Evolutionary conservation across 2,113 vertebrate species (phyloP), one percentile per base, ranked within the genome.

Genomic region (Parus major): DNA sequence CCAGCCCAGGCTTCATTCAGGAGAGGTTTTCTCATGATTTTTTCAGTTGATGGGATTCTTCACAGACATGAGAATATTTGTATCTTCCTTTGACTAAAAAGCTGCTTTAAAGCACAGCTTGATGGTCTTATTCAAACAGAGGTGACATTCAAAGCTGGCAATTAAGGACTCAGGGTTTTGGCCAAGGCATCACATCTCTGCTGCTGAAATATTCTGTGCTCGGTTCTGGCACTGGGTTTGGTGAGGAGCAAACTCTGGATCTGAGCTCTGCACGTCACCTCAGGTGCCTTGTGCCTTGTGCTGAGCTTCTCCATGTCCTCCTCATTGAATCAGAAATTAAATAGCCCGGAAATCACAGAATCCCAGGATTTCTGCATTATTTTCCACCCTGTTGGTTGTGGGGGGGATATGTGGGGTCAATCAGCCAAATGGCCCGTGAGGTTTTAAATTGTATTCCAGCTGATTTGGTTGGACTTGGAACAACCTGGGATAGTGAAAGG

Each of bases 381-480:
- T 42, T 63, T 15, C 63, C 9, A 8, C 22, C 15, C 27, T 9
- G 6, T 5, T 4, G 20, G 23, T 31, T 7, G 7, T 5, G 29
- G 14, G 46, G 57, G 15, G 47, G 15, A 42, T 4, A 0, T 0
- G 1, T 5, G 39, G 31, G 35, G 8, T 24, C 2, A 0, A 31
- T 35, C 2, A 4, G 36, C 36, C 79, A 41, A 24, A 39, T 0
- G 0, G 15, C 4, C 5, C 15, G 1, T 12, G 47, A 33, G 59
- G 17, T 83, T 60, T 33, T 23, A 24, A 21, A 36, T 9, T 35
- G 16, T 17, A 3, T 53, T 73, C 31, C 16, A 28, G 56, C 18
- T 63, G 9, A 31, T 75, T 82, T 47, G 47, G 14, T 41, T 22
- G 46, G n/a, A 60, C 27, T 60, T 53, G 61, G n/a, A 82, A 7